Conservation (phyloP, 2,113 vertebrate genomes). For the Syrrhaptes paradoxus region DNA sequence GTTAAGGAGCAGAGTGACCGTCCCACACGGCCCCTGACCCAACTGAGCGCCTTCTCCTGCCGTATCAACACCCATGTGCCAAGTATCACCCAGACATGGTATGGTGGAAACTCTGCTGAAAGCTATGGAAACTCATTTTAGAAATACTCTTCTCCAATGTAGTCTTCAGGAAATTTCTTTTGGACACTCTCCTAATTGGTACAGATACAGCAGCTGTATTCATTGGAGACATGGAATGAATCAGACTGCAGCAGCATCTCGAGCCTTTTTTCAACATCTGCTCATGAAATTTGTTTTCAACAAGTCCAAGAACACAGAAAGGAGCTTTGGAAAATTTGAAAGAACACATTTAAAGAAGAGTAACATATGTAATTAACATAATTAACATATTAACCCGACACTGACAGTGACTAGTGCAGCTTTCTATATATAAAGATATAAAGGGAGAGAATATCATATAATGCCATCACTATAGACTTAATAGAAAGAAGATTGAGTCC, state of each 20-base stretch:
- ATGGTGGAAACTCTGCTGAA: neutral
- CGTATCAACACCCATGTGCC: accelerated
- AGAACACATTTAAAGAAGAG: neutral
- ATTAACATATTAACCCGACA: neutral
- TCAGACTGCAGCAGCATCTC: neutral
- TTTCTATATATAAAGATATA: neutral
- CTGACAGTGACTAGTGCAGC: neutral
- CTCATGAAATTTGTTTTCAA: neutral
- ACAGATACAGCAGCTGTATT: neutral
- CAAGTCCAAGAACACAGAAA: neutral
- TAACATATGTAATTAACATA: neutral
- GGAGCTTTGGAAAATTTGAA: neutral
- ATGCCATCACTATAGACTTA: neutral
- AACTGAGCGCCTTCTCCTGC: neutral
- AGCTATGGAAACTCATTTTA: neutral
- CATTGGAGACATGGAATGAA: neutral
- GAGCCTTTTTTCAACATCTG: neutral
- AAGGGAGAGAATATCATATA: neutral
- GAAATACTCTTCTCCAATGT: neutral
- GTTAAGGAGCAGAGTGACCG: neutral
- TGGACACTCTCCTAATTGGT: neutral
- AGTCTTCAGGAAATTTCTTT: neutral
- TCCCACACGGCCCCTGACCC: accelerated
- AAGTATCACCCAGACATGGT: neutral
- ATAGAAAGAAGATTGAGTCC: neutral